These are phyloP conservation scores for Macrophya annulata DNA, from an alignment of 2,888 invertebrate genomes.

Conservation along the genomic window DNA sequence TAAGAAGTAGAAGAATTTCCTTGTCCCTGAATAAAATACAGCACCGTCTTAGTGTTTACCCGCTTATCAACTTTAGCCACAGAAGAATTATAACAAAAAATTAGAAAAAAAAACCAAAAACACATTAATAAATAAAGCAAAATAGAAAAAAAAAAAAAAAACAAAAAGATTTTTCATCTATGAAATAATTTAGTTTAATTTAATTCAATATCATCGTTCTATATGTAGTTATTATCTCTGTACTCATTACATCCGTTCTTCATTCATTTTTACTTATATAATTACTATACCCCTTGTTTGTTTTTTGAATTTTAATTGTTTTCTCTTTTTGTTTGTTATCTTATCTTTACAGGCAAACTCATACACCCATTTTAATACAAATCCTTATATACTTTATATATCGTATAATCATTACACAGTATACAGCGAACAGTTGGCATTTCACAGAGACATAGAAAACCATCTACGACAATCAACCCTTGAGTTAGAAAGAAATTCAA, in stretches of 20 bases:
- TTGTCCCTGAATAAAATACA: background rate
- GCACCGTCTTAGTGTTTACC: slow-evolving; percentile 16
- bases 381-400: background rate
- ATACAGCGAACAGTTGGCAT: background rate
- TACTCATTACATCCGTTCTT: background rate
- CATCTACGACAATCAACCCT: background rate
- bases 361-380: background rate
- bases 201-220: background rate
- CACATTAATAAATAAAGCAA: background rate
- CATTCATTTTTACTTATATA: background rate
- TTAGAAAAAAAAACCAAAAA: background rate
- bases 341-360: background rate
- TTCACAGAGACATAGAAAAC: background rate
- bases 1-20: background rate
- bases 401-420: background rate
- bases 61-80: background rate
- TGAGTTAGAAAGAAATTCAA: background rate
- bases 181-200: background rate
- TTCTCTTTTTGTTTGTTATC: background rate
- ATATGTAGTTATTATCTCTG: slow-evolving; percentile 10
- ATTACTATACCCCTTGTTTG: background rate
- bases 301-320: background rate
- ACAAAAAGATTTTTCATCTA: too few species aligned
- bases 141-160: too few species aligned
- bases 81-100: background rate